Conservation (phyloP, 2,888 invertebrate species). For the Sclerodermus sp. region DNA sequence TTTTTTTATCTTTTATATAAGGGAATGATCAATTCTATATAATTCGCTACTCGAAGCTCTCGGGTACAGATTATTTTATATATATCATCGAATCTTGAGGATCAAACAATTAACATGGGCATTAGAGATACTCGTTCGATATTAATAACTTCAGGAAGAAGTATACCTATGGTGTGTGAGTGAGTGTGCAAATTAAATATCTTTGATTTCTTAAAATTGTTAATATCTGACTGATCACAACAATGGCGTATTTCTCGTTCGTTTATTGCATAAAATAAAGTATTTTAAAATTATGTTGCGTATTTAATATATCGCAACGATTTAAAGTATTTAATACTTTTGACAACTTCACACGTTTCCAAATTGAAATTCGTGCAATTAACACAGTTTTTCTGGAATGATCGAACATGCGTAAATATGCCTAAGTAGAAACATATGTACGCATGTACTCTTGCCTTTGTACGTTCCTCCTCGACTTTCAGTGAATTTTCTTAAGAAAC, state of each 20-base stretch:
- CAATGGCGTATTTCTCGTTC: slow-evolving; percentile 9
- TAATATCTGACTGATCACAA: slow-evolving; percentile 24
- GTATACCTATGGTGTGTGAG: slow-evolving; percentile 2
- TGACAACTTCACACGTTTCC: slow-evolving; percentile 7
- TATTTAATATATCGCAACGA: slow-evolving; percentile 14
- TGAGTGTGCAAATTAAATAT: slow-evolving; percentile 15
- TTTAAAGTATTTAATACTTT: slow-evolving; percentile 15
- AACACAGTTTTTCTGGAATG: slow-evolving; percentile 23
- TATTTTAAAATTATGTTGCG: slow-evolving; percentile 12
- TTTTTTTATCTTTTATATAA: neutral
- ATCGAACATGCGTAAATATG: neutral
- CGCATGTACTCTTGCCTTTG: no score
- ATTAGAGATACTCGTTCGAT: neutral
- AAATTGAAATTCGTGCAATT: slow-evolving; percentile 8
- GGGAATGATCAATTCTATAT: slow-evolving; percentile 1
- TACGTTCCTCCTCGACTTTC: slow-evolving; percentile 2
- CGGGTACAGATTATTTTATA: slow-evolving; percentile 25
- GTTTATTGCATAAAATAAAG: slow-evolving; percentile 12
- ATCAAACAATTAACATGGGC: slow-evolving; percentile 13
- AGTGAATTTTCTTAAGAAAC: slow-evolving; percentile 6
- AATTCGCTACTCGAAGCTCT: slow-evolving; percentile 19
- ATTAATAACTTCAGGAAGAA: slow-evolving; percentile 4
- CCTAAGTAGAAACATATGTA: no score
- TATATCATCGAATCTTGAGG: neutral
- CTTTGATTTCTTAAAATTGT: slow-evolving; percentile 15